phyloP scores from a whole-genome alignment of 1,140 invertebrate genomes.

The Campodea augens region DNA sequence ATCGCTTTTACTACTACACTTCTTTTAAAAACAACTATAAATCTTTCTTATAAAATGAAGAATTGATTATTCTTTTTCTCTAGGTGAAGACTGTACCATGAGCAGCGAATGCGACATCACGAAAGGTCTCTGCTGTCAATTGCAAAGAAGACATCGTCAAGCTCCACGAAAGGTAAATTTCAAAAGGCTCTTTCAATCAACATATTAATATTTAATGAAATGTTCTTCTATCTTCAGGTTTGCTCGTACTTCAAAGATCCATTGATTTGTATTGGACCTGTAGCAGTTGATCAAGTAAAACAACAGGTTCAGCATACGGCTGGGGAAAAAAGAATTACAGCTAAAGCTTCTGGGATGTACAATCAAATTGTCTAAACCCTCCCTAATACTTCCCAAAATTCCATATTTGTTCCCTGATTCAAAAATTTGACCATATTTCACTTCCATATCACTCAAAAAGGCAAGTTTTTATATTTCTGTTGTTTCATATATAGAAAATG shows the following conservation, averaged over 20 bases:
- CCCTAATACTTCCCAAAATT: too few relatives aligned
- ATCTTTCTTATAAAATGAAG: too few relatives aligned
- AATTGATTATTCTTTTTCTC: too few relatives aligned
- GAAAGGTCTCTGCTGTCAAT: constrained; percentile 67
- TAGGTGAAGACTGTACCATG: constrained; percentile 60
- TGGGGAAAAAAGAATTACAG: constrained; percentile 54
- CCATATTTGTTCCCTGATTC: too few relatives aligned
- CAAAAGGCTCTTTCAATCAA: neutral
- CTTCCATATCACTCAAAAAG: too few relatives aligned
- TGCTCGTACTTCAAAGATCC: constrained; percentile 82
- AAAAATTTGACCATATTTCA: too few relatives aligned
- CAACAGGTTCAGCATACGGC: constrained; percentile 50
- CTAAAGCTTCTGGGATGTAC: constrained; percentile 19
- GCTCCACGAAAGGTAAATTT: constrained; percentile 49
- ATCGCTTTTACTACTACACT: too few relatives aligned
- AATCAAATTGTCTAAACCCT: constrained; percentile 17
- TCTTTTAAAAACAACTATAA: too few relatives aligned
- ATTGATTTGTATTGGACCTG: constrained; percentile 66
- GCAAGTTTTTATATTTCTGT: too few relatives aligned
- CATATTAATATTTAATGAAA: neutral
- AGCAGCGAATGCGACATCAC: constrained; percentile 70
- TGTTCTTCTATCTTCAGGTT: constrained; percentile 29
- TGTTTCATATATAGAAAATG: too few relatives aligned
- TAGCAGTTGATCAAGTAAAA: constrained; percentile 54
- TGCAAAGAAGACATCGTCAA: constrained; percentile 65